Evolutionary conservation across 2,888 invertebrate species (phyloP).

Genomic region (Lasioglossum leucozonium): DNA sequence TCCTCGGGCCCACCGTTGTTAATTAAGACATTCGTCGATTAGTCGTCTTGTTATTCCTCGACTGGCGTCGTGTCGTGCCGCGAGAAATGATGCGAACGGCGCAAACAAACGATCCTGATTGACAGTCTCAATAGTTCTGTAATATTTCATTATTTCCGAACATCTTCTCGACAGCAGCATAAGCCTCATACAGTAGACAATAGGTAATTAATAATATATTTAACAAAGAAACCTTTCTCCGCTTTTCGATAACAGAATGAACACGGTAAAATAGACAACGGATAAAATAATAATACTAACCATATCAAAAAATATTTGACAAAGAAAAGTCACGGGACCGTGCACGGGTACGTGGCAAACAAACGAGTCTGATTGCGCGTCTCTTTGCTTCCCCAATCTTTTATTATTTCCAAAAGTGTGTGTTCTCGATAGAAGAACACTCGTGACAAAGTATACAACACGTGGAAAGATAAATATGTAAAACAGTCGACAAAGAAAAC

Average conservation of each 20-base stretch:
- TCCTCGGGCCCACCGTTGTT: neutral
- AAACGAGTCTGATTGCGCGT: neutral
- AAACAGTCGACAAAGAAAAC: neutral
- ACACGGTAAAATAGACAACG: neutral
- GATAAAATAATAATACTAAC: neutral
- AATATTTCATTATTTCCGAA: neutral
- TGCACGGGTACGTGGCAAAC: neutral
- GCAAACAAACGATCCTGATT: neutral
- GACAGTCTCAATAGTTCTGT: neutral
- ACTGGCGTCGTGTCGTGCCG: neutral
- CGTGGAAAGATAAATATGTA: neutral
- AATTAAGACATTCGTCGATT: slow-evolving; percentile 1
- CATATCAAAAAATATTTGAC: neutral
- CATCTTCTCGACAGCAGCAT: neutral
- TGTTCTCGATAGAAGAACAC: neutral
- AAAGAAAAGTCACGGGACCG: neutral
- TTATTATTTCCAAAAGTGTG: neutral
- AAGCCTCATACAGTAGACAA: neutral
- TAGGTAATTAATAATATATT: neutral
- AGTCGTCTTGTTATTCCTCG: neutral
- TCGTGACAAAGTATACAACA: neutral
- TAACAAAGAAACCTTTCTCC: too few relatives aligned
- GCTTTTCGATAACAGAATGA: neutral
- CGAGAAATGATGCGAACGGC: neutral
- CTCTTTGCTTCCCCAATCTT: neutral